Base-by-base conservation (phyloP, 2,888 invertebrate species). In the Maniola hyperantus region DNA sequence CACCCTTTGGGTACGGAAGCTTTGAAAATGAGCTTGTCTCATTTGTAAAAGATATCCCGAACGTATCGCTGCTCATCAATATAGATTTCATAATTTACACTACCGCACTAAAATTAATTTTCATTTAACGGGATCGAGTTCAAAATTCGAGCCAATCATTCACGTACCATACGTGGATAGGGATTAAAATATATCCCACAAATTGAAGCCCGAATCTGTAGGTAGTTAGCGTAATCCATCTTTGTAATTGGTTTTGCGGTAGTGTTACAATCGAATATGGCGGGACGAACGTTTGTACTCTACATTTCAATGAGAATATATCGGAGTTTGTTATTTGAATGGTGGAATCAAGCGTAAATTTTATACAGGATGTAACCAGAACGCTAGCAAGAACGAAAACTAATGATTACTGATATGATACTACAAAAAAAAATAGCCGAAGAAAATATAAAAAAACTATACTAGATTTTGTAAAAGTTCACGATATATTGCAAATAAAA, bases 171-270 rank as follows among this genome's bases (percentile, higher is more conserved):
- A 82, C 84, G 84, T 84, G 83, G 85, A 84, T 82, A 76, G 80
- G 83, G 86, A 87, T 89, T 88, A 86, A 89, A 89, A 87, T 89
- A 85, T 87, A 88, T 87, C 73, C 81, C 83, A 84, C 84, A 88
- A 88, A 89, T 88, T 87, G 86, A 79, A 81, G 81, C 79, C 80
- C 83, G 79, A 85, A 85, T 84, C 82, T 79, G 82, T 79, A 80
- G 77, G 79, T 80, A 77, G 81, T 82, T 84, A 82, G 77, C 75
- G 84, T 88, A 85, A 89, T 89, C 87, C 81, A 79, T 87, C 87
- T 86, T 84, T 81, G 84, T 88, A 88, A 90, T 89, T 89, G 87
- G 83, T 84, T 88, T 83, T 81, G 72, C 78, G 76, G 73, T 80
- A 76, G 71, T 75, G 72, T 75, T 65, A 70, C 66, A 68, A 68